A percentile compares a stretch with the other conserved stretches of the same genome.
Evolutionary conservation across 2,797 vertebrate species (phyloP).

Genomic region (Halcyon badia): DNA sequence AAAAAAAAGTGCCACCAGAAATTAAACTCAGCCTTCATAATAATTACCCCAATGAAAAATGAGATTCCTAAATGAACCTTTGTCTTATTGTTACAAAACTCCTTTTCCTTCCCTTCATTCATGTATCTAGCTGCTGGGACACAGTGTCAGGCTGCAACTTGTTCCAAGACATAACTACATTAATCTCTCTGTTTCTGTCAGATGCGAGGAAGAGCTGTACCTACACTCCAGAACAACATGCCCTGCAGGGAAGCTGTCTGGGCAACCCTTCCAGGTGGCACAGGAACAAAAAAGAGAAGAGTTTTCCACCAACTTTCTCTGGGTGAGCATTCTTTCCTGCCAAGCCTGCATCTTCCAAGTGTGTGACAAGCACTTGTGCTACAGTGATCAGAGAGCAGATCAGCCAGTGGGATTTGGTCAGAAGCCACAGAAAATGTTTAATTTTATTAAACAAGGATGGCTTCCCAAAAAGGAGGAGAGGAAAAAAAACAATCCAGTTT

Average conservation of each 20-base stretch:
- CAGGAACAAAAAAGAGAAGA: constrained; percentile 75
- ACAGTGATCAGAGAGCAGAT: constrained; percentile 55
- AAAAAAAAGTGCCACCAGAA: not conserved
- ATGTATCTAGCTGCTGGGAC: not conserved
- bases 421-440: not conserved
- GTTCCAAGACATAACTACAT: not conserved
- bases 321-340: constrained; percentile 55
- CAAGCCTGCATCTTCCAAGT: constrained; percentile 60
- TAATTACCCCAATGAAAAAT: constrained; percentile 18
- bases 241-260: not conserved
- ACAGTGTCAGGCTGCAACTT: not conserved
- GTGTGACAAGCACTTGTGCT: constrained; percentile 74
- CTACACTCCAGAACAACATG: not conserved
- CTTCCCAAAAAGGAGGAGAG: not conserved
- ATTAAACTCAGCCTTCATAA: not conserved
- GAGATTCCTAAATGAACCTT: constrained; percentile 22
- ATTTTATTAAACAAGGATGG: not conserved
- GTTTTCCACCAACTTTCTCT: constrained; percentile 63
- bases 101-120: constrained; percentile 19
- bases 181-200: constrained; percentile 24
- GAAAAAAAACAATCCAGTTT: not conserved
- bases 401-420: not conserved
- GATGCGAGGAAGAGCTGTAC: not conserved
- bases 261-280: constrained; percentile 65
- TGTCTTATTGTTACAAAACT: not conserved